Percentiles rank a stretch among this genome's conserved stretches.
phyloP scores from a whole-genome alignment of 2,888 invertebrate species.

The Chrysotoxum bicinctum region DNA sequence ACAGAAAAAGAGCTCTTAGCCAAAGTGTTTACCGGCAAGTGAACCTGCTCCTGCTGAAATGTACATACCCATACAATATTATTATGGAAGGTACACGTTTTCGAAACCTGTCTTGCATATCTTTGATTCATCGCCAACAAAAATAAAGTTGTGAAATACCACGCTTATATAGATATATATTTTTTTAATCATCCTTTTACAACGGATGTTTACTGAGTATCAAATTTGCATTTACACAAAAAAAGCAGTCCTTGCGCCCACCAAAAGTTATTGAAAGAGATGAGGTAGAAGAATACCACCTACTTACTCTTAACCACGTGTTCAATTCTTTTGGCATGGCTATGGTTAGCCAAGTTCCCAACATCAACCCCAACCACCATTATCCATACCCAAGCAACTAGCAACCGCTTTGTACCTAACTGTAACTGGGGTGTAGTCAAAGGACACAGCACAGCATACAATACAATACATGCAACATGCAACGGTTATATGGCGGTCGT shows the following conservation, averaged over 20 bases:
- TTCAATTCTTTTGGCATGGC: constrained; percentile 48
- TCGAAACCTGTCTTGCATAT: not conserved
- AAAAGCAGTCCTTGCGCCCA: not conserved
- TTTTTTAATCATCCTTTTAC: constrained; percentile 49
- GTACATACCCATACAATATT: not conserved
- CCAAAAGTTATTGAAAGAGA: constrained; percentile 25
- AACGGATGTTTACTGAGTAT: constrained; percentile 26
- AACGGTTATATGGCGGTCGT: constrained; percentile 61
- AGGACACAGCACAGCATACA: constrained; percentile 30
- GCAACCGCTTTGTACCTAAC: constrained; percentile 32
- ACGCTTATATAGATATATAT: not conserved
- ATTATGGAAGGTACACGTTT: not conserved
- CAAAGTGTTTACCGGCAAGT: not conserved
- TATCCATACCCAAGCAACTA: constrained; percentile 3
- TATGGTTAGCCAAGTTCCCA: not conserved
- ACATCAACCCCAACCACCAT: not conserved
- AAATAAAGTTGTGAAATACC: not conserved
- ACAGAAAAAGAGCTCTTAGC: not conserved
- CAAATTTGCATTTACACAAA: constrained; percentile 41
- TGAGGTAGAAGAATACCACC: constrained; percentile 16
- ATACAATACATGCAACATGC: constrained; percentile 28
- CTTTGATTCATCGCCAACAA: constrained; percentile 19
- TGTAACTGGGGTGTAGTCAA: constrained; percentile 60
- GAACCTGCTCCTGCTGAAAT: too few relatives aligned
- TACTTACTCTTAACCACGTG: constrained; percentile 65